Base-by-base conservation (phyloP, 2,888 invertebrate species). In the Ischnus inquisitorius region DNA sequence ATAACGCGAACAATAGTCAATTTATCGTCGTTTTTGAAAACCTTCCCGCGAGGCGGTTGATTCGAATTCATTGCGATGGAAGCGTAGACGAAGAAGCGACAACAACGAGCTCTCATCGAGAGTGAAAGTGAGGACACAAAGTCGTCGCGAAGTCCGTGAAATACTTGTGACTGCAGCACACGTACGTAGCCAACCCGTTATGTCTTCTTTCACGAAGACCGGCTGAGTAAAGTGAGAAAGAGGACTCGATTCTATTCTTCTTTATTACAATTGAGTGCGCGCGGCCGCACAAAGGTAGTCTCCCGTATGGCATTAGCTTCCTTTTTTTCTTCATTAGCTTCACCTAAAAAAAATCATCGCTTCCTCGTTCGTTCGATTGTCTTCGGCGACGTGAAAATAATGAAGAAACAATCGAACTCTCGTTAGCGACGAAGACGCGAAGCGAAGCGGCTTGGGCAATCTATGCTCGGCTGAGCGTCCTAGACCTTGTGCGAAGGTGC, bases 401-500 rank as follows among this genome's bases (percentile, higher is more conserved):
- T 39, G 39, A 64, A 64, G 39, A 39, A n/a, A 60, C 1, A 14
- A 22, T 14, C 19, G 57, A 14, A 25, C 10, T 16, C 16, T 8
- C 8, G 10, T 8, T 10, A 3, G 3, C 10, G 22, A 54, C 19
- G 2, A n/a, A n/a, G 41, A 3, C 54, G 6, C 46, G 57, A 71
- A 22, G 69, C 34, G 51, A 39, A 28, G 71, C 41, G 22, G 41
- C 34, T 60, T 60, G 3, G 60, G 51, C 43, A 16, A 16, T 69
- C 51, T 48, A 16, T 16, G 28, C 48, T 51, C 16, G 28, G 74
- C 46, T 74, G 64, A 68, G 79, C 84, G 90, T 88, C 90, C 90
- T 90, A 91, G 91, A 91, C 91, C 91, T 91, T 91, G 90, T 78
- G 60, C 84, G 90, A 91, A 87, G 88, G 90, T 91, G 91, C 91